Evolutionary conservation across 2,113 vertebrate genomes (phyloP).

Genomic region (Dolichallabes microphthalmus): DNA sequence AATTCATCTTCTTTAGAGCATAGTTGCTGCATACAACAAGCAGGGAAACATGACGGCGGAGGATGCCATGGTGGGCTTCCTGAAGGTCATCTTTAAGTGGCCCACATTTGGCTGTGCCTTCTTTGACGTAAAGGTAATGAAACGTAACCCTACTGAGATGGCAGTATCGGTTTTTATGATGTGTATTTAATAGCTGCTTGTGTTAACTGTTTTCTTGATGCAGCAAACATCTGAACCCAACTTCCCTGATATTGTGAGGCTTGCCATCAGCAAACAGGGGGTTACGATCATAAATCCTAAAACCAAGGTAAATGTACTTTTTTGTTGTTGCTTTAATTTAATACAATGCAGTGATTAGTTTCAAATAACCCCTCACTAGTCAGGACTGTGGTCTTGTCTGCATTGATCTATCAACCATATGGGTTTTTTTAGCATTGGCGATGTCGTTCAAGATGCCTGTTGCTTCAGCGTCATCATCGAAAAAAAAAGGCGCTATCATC

Average conservation of each 20-base stretch:
- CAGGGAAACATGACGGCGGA: conserved; percentile 75
- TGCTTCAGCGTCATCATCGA: too few relatives aligned
- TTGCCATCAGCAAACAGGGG: conserved; percentile 91
- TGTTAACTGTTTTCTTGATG: conserved; percentile 11
- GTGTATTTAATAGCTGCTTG: background rate
- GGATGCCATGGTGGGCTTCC: conserved; percentile 84
- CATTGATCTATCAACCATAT: too few relatives aligned
- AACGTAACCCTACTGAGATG: background rate
- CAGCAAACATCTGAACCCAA: conserved; percentile 91
- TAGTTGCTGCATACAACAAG: conserved; percentile 77
- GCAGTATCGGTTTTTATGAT: background rate
- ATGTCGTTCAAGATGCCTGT: too few relatives aligned
- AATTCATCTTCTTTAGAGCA: conserved; percentile 54
- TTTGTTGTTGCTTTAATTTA: background rate
- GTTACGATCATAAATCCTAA: conserved; percentile 88
- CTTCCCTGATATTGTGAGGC: conserved; percentile 87
- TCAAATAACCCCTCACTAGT: background rate
- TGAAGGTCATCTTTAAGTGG: conserved; percentile 84
- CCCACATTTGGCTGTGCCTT: conserved; percentile 95
- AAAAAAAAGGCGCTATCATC: too few relatives aligned
- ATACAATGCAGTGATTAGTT: background rate
- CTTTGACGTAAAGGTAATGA: conserved; percentile 91
- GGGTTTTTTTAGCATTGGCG: too few relatives aligned
- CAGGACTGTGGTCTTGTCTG: too few relatives aligned
- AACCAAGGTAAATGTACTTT: conserved; percentile 80